Base-by-base conservation (phyloP, 2,797 vertebrate species). In the Catostomus latipinnis region DNA sequence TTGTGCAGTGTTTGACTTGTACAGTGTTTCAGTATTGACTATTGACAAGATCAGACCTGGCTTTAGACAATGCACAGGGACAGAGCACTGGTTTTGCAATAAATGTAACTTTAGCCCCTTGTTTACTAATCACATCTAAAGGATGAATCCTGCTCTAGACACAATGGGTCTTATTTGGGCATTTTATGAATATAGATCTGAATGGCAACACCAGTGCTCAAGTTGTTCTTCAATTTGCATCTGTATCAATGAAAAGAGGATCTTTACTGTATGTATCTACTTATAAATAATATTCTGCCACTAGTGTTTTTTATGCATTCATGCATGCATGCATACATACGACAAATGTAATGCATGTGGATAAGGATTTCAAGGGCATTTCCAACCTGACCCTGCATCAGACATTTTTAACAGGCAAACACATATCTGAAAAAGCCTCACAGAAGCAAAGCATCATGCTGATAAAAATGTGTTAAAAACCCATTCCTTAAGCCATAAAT, bases 31-130 rank as follows among this genome's bases (percentile, higher is more conserved):
- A 82, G 85, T 86, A 84, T 81, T 69, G 48, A 56, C 70, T 62
- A 78, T 61, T 14, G 48, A 52, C 61, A 63, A n/a, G 10, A 45
- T 66, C 52, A 22, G 62, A 72, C 62, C 60, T n/a, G 22, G 71
- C 67, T 82, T 86, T 84, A 77, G 76, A 88, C 78, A 80, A 76
- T 9, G 60, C 65, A 66, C 13, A 45, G 53, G 34, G 62, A 76
- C 16, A 56, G 45, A 48, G 71, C 54, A 67, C 58, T 46, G 56
- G 53, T 65, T 88, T 90, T 91, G 87, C 81, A 81, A 74, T 73
- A 56, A 50, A 82, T 81, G 81, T 83, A 87, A 86, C 16, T 63
- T 54, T 74, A 67, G 68, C 60, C 67, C 68, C 53, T 67, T 72
- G 67, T 76, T 83, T 68, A 58, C 78, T 80, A 67, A 80, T 73